These are phyloP conservation scores for Bombylius major DNA, from an alignment of 2,888 invertebrate species.

Conservation along the genomic window DNA sequence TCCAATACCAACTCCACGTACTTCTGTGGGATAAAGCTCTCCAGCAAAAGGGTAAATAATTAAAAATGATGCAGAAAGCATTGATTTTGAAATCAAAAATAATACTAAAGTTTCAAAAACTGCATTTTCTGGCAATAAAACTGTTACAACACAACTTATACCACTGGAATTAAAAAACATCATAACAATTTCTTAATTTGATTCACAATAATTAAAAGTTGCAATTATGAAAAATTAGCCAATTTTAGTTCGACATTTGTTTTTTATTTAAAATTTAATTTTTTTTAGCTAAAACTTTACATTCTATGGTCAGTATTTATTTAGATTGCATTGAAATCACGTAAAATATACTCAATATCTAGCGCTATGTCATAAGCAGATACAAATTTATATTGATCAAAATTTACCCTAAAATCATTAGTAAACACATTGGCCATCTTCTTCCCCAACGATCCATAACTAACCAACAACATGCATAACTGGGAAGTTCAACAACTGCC, in stretches of 20 bases:
- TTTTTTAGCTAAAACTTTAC: too few relatives aligned
- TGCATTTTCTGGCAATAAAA: slow-evolving; percentile 67
- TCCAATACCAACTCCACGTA: slow-evolving; percentile 80
- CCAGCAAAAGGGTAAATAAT: slow-evolving; percentile 89
- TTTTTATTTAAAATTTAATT: too few relatives aligned
- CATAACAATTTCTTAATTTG: background rate
- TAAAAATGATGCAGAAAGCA: slow-evolving; percentile 80
- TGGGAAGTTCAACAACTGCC: slow-evolving; percentile 77
- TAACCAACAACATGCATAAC: slow-evolving; percentile 76
- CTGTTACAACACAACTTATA: slow-evolving; percentile 70
- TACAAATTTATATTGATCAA: too few relatives aligned
- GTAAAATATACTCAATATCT: too few relatives aligned
- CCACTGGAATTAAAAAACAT: slow-evolving; percentile 45
- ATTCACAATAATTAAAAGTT: background rate
- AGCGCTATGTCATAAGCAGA: too few relatives aligned
- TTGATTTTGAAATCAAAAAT: slow-evolving; percentile 72
- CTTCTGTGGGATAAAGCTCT: slow-evolving; percentile 80
- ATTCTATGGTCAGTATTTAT: too few relatives aligned
- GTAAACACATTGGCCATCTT: slow-evolving; percentile 75
- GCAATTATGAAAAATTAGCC: background rate
- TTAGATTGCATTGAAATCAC: too few relatives aligned
- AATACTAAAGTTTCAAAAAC: slow-evolving; percentile 58
- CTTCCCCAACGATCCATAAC: slow-evolving; percentile 81
- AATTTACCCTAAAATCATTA: slow-evolving; percentile 72
- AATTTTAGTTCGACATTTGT: background rate